A percentile compares a stretch with the other conserved stretches of the same genome.
Evolutionary conservation across 2,888 invertebrate species (phyloP).

Genomic region (Acanthococcus lagerstroemiae): DNA sequence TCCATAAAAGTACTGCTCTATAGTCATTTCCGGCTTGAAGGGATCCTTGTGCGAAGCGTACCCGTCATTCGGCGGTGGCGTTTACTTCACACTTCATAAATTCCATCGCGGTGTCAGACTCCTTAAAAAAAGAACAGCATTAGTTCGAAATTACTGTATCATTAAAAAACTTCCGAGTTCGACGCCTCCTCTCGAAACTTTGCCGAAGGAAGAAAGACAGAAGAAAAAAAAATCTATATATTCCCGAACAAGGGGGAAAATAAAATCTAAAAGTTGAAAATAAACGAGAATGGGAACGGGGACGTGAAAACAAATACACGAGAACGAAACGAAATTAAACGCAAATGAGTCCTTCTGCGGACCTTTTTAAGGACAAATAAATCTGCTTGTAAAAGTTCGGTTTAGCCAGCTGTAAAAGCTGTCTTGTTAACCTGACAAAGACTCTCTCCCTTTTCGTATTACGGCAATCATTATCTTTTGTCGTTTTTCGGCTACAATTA

Average conservation of each 20-base stretch:
- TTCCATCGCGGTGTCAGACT: not conserved
- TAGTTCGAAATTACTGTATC: not conserved
- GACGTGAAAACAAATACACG: not conserved
- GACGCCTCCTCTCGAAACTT: not conserved
- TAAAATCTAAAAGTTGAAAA: not conserved
- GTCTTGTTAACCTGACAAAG: slow-evolving; percentile 15
- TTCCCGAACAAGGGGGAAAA: too few relatives aligned
- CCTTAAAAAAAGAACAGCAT: not conserved
- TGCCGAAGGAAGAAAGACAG: not conserved
- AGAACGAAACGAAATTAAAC: not conserved
- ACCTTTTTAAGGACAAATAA: not conserved
- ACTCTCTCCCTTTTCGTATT: not conserved
- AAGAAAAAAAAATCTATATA: not conserved
- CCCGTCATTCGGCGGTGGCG: not conserved
- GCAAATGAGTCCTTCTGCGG: not conserved
- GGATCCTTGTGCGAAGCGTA: not conserved
- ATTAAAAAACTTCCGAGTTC: not conserved
- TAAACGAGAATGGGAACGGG: not conserved
- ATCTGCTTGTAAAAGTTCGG: not conserved
- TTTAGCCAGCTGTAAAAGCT: slow-evolving; percentile 8
- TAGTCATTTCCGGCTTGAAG: not conserved
- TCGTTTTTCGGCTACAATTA: slow-evolving; percentile 13
- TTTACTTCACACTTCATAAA: not conserved
- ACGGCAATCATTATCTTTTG: slow-evolving; percentile 14
- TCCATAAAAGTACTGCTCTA: too few relatives aligned